phyloP scores from a whole-genome alignment of 2,113 vertebrate species.

The Cisticola juncidis region DNA sequence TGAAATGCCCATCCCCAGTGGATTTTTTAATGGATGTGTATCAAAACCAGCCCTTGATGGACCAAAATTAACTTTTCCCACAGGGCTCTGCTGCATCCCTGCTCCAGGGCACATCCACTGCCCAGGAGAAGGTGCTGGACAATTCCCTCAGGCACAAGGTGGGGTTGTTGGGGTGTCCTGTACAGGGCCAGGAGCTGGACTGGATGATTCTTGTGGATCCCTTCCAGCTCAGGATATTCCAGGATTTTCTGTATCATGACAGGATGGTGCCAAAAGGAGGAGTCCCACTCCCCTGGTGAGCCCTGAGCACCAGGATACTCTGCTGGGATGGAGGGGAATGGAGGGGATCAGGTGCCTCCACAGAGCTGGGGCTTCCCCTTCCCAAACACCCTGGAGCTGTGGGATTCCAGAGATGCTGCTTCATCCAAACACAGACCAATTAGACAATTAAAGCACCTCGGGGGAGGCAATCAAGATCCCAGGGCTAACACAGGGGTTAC shows the following conservation, averaged over 20 bases:
- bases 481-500: not conserved
- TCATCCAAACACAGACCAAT: not conserved
- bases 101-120: not conserved
- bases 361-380: not conserved
- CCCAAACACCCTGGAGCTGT: not conserved
- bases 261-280: not conserved
- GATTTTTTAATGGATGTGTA: not conserved
- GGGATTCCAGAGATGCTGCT: not conserved
- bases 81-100: not conserved
- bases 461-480: not conserved
- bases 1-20: not conserved
- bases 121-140: not conserved
- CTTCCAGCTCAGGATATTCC: not conserved
- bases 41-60: not conserved
- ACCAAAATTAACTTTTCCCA: not conserved
- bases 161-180: not conserved
- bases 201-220: not conserved
- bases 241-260: not conserved
- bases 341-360: not conserved
- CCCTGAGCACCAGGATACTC: not conserved
- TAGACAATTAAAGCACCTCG: not conserved
- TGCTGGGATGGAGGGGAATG: not conserved
- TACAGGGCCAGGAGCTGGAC: not conserved
- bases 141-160: not conserved
- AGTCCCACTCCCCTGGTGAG: accelerated